Base-by-base conservation (phyloP, 2,113 vertebrate genomes). In the Acrocephalus arundinaceus region DNA sequence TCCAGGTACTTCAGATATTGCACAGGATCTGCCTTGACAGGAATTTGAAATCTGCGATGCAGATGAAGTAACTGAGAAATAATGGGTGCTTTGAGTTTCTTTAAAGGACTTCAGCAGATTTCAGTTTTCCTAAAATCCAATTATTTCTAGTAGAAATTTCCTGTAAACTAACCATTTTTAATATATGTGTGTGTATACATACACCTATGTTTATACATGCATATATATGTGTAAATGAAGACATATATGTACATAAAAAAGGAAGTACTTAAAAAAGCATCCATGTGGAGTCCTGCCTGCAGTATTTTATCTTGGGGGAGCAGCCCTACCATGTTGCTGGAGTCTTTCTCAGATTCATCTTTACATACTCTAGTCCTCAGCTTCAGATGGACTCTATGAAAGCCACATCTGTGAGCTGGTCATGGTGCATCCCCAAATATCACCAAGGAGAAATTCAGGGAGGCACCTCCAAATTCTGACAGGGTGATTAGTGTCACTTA, bases 381-480 rank as follows among this genome's bases (percentile, higher is more conserved):
- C 41, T 82, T 82, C 33, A 14, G 14, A 3, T 41, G 45, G 33
- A 24, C 17, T 72, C 61, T 49, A 4, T 81, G 71, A 67, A 45
- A 62, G 52, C 48, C n/a, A 9, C 2, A 1, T 41, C 24, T 86
- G 8, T 61, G 67, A 18, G 54, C 35, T 57, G 27, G 11, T 68
- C n/a, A 6, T 8, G 5, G n/a, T n/a, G 48, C 33, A 24, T 51
- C 27, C 25, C 15, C 10, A 1, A 33, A 43, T 2, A 1, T 61
- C 62, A 54, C 14, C 62, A 51, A 54, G 73, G 35, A 24, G 35
- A 27, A 67, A 9, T 49, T 63, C 18, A 23, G 68, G 45, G 45
- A 89, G 20, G 9, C 58, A 31, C 22, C 45, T 70, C 54, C 35
- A n/a, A 15, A 46, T 54, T 67, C 28, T 68, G 39, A n/a, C 21